Evolutionary conservation across 2,888 invertebrate species (phyloP).

Genomic region (Drosophila pegasa): DNA sequence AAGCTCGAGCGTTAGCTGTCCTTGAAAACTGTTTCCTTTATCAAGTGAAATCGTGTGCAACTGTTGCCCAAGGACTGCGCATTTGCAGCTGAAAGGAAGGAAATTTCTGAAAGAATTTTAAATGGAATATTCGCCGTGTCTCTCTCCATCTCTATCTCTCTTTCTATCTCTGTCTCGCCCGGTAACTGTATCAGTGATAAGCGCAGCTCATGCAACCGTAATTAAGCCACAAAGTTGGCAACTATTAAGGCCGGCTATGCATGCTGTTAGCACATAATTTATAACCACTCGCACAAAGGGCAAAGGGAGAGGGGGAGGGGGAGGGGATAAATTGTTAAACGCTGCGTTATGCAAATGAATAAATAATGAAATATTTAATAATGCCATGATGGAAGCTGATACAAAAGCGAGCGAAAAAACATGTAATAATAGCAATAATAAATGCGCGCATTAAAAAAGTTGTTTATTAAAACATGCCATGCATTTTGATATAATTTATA

Average conservation of each 20-base stretch:
- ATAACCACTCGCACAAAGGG: conserved; percentile 22
- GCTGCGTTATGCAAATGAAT: conserved; percentile 49
- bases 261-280: conserved; percentile 39
- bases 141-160: background rate
- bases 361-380: conserved; percentile 73
- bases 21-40: conserved; percentile 1
- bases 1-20: background rate
- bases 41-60: background rate
- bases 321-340: background rate
- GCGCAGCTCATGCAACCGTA: conserved; percentile 20
- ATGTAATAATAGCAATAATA: conserved; percentile 45
- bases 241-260: conserved; percentile 39
- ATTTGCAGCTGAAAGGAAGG: background rate
- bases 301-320: background rate
- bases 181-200: background rate
- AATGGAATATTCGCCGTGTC: conserved; percentile 13
- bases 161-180: background rate
- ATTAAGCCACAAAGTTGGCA: conserved; percentile 39
- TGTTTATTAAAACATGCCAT: conserved; percentile 37
- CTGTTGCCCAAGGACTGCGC: background rate
- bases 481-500: conserved; percentile 33
- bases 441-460: conserved; percentile 34
- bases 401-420: conserved; percentile 3
- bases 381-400: conserved; percentile 46
- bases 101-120: conserved; percentile 9